Evolutionary conservation across 37 sponge, comb jelly and placozoan species (phyloP).

Genomic region (Crambe crambe): DNA sequence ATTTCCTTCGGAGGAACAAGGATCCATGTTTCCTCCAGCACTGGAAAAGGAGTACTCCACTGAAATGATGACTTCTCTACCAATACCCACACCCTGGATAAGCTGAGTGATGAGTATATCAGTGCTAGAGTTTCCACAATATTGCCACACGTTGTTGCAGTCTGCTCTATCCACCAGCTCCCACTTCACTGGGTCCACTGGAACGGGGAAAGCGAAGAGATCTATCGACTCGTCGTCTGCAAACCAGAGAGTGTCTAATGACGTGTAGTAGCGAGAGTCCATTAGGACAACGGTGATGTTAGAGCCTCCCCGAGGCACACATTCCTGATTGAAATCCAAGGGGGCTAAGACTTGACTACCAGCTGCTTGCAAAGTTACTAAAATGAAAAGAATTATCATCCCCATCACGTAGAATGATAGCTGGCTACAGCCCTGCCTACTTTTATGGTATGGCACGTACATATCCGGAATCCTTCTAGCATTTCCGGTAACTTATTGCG

Average conservation of each 20-base stretch:
- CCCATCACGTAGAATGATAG: too few relatives aligned
- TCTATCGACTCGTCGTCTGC: constrained; percentile 9
- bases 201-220: constrained; percentile 6
- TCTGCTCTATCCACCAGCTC: background rate
- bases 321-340: background rate
- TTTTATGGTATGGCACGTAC: too few relatives aligned
- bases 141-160: constrained; percentile 12
- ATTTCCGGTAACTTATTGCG: too few relatives aligned
- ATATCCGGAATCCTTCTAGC: too few relatives aligned
- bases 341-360: background rate
- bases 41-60: background rate
- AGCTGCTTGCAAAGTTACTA: too few relatives aligned
- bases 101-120: constrained; percentile 18
- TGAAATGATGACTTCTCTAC: background rate
- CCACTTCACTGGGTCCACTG: constrained; percentile 1
- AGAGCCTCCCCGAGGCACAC: background rate
- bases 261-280: background rate
- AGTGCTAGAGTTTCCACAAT: constrained; percentile 1
- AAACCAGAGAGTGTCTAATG: background rate
- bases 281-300: background rate
- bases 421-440: too few relatives aligned
- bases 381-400: too few relatives aligned
- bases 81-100: background rate
- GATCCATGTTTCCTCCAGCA: background rate
- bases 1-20: background rate